Conservation (phyloP, 1,140 invertebrate species). For the Diorhabda elongata region DNA sequence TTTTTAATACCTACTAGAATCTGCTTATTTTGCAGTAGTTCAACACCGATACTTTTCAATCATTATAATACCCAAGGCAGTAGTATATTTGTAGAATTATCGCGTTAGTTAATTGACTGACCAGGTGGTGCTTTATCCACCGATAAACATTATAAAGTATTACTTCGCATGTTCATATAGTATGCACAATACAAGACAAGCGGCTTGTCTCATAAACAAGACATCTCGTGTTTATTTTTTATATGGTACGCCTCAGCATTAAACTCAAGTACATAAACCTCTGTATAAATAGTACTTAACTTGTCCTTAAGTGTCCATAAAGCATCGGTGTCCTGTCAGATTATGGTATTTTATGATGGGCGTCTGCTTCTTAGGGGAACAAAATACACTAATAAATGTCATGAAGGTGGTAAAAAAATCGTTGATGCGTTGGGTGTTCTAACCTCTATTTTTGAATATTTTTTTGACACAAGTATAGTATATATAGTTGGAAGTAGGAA, state of each 20-base stretch:
- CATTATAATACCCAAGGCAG: too few species aligned
- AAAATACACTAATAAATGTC: not conserved
- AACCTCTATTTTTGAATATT: too few species aligned
- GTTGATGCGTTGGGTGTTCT: too few species aligned
- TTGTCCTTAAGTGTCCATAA: conserved; percentile 31
- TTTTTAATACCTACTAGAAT: too few species aligned
- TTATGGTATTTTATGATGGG: conserved; percentile 24
- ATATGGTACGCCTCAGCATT: conserved; percentile 32
- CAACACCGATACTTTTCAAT: too few species aligned
- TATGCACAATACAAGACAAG: conserved; percentile 41
- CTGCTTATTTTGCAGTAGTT: too few species aligned
- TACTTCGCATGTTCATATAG: conserved; percentile 40
- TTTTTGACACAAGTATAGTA: too few species aligned
- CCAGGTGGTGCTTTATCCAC: conserved; percentile 38
- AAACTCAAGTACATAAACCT: conserved; percentile 31
- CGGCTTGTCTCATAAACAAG: conserved; percentile 40
- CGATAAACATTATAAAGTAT: conserved; percentile 40
- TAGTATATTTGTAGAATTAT: too few species aligned
- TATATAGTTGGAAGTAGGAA: too few species aligned
- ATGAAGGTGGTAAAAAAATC: too few species aligned
- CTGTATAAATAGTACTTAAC: conserved; percentile 33
- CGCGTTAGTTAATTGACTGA: conserved; percentile 28
- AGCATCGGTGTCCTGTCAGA: conserved; percentile 27
- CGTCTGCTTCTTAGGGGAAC: conserved; percentile 6
- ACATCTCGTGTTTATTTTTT: conserved; percentile 38